Conservation (phyloP, 2,797 vertebrate genomes). For the Pterois miles region DNA sequence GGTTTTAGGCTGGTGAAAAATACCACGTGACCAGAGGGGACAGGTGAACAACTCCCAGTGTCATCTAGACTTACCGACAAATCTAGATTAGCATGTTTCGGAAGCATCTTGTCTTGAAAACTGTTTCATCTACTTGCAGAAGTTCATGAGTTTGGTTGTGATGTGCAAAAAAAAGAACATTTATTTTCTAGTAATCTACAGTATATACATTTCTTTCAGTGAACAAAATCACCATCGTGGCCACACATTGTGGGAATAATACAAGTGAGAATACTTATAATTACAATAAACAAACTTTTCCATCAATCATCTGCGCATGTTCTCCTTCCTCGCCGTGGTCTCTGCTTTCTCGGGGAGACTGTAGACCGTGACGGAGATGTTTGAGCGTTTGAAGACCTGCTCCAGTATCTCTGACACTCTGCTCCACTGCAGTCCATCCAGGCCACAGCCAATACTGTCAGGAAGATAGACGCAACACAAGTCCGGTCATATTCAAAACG, state of each 20-base stretch:
- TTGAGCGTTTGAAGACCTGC: constrained; percentile 86
- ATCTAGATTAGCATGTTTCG: neutral
- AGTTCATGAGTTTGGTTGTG: neutral
- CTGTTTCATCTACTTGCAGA: neutral
- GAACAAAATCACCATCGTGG: neutral
- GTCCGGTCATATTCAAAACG: neutral
- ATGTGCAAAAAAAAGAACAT: constrained; percentile 25
- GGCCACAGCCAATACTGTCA: constrained; percentile 93
- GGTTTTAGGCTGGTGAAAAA: constrained; percentile 5
- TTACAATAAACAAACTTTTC: constrained; percentile 2
- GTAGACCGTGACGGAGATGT: constrained; percentile 91
- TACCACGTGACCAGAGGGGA: neutral
- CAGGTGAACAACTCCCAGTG: constrained; percentile 2
- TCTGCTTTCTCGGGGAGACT: constrained; percentile 73
- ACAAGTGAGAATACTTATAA: neutral
- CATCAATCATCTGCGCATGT: constrained; percentile 32
- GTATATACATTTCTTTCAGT: neutral
- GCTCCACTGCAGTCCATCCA: constrained; percentile 89
- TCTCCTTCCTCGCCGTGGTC: constrained; percentile 56
- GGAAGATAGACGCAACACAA: neutral
- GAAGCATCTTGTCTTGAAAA: neutral
- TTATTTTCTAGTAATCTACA: constrained; percentile 44
- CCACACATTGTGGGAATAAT: neutral
- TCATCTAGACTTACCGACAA: neutral
- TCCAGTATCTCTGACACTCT: constrained; percentile 88